A percentile compares a stretch with the other conserved stretches of the same genome.
phyloP scores from a whole-genome alignment of 2,113 vertebrate genomes.

The Sakesphorus luctuosus region DNA sequence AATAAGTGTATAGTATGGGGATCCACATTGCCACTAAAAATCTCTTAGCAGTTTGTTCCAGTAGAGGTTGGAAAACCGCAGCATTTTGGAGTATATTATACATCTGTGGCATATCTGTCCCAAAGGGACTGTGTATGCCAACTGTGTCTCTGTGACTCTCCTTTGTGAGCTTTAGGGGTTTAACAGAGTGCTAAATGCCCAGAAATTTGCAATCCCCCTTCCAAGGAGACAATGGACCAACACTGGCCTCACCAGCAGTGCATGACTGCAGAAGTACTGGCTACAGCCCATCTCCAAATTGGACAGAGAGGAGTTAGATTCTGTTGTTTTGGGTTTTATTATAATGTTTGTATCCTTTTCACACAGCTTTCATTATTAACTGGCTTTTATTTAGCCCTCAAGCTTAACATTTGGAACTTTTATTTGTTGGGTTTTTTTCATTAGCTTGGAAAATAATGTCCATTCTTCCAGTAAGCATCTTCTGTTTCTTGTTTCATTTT shows the following conservation, averaged over 20 bases:
- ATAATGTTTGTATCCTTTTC: slow-evolving; percentile 32
- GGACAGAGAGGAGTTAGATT: slow-evolving; percentile 11
- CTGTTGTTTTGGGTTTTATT: neutral
- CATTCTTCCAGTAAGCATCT: slow-evolving; percentile 23
- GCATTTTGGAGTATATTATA: neutral
- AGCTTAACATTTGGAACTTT: slow-evolving; percentile 50
- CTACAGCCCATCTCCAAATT: neutral
- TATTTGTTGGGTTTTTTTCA: neutral
- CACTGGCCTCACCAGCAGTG: slow-evolving; percentile 14
- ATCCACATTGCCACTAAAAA: neutral
- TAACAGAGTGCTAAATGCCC: neutral
- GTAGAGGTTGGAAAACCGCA: neutral
- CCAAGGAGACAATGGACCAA: slow-evolving; percentile 11
- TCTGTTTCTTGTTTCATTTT: slow-evolving; percentile 32
- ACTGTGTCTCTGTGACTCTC: neutral
- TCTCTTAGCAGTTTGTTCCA: neutral
- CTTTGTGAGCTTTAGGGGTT: neutral
- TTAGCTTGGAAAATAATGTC: slow-evolving; percentile 13
- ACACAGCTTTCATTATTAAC: neutral
- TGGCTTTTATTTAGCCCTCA: slow-evolving; percentile 55
- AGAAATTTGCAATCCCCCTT: neutral
- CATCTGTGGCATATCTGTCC: neutral
- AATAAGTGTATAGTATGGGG: neutral
- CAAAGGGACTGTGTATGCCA: neutral
- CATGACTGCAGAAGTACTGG: neutral